Conservation (phyloP, 2,797 vertebrate genomes). For the Falco berigora region DNA sequence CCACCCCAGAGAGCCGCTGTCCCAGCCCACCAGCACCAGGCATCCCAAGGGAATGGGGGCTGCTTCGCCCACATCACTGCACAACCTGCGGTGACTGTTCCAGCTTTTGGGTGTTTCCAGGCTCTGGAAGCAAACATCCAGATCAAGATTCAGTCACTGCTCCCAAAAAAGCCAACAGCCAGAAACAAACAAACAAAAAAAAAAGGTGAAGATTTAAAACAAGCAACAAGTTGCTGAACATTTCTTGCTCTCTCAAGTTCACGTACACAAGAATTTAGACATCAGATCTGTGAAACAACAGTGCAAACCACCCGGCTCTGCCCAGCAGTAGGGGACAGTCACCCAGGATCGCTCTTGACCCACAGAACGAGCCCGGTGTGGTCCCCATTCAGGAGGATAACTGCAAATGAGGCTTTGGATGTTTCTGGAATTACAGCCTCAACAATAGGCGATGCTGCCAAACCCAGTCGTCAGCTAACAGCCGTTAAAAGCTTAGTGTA, state of each 20-base stretch:
- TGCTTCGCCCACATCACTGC: background rate
- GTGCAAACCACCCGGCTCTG: fast-evolving
- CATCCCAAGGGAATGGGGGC: fast-evolving
- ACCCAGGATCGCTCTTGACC: fast-evolving
- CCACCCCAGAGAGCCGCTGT: background rate
- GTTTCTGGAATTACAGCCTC: background rate
- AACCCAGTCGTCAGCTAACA: background rate
- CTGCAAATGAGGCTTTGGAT: background rate
- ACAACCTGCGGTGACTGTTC: background rate
- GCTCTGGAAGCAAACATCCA: background rate
- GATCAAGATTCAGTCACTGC: background rate
- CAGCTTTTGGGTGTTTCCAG: background rate
- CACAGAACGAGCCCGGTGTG: fast-evolving
- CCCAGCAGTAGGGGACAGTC: background rate
- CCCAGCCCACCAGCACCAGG: background rate
- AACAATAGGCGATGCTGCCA: background rate
- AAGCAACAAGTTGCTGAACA: fast-evolving
- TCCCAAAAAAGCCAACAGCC: background rate
- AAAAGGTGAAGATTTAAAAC: fast-evolving
- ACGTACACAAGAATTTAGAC: fast-evolving
- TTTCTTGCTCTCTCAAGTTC: background rate
- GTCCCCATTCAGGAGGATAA: background rate
- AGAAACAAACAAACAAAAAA: background rate
- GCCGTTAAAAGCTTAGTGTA: background rate
- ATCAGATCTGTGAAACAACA: fast-evolving